phyloP scores from a whole-genome alignment of 2,797 vertebrate genomes.

The Muscicapa striata region DNA sequence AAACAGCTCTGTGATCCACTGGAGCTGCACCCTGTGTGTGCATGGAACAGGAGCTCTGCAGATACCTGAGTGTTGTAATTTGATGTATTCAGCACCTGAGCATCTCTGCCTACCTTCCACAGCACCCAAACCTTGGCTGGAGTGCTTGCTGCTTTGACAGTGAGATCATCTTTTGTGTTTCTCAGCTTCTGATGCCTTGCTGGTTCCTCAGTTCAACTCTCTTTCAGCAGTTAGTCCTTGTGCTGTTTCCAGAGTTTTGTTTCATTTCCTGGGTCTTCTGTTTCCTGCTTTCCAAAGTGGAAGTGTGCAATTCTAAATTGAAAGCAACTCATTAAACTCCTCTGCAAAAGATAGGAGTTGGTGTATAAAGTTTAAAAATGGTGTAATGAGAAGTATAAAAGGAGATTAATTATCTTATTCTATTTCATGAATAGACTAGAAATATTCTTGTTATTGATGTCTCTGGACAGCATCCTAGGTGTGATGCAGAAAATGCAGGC shows the following conservation, averaged over 20 bases:
- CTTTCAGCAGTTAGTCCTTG: background rate
- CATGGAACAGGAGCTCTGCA: background rate
- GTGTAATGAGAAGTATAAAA: background rate
- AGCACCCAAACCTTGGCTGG: background rate
- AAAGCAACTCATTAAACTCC: background rate
- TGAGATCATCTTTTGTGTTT: background rate
- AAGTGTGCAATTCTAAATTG: background rate
- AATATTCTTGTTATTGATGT: background rate
- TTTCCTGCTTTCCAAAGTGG: background rate
- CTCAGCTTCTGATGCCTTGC: background rate
- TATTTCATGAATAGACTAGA: background rate
- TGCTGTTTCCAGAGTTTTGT: background rate
- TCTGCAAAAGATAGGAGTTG: background rate
- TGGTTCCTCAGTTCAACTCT: background rate
- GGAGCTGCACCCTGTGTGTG: accelerated
- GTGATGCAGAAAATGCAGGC: background rate
- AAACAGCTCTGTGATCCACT: background rate
- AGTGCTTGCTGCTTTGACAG: background rate
- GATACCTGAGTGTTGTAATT: no score
- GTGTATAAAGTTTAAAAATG: background rate
- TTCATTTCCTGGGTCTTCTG: background rate
- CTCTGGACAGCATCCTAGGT: background rate
- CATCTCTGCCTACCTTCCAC: background rate
- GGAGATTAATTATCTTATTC: background rate
- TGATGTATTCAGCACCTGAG: background rate